Evolutionary conservation across 1,140 invertebrate species (phyloP), one percentile per base, ranked within the genome.

Genomic region (Drosophila littoralis): DNA sequence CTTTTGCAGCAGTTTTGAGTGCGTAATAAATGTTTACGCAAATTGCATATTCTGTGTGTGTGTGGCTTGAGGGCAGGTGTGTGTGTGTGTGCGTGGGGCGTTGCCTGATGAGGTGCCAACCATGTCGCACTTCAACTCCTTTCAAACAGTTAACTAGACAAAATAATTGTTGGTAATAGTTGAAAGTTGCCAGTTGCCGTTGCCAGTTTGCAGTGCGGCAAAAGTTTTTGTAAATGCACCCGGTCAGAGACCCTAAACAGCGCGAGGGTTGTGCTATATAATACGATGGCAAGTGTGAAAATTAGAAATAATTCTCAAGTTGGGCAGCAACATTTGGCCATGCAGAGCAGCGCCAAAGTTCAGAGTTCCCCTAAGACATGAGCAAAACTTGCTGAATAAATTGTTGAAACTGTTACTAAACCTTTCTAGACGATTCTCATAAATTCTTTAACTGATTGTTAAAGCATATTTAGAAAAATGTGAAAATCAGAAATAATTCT

Each of bases 1-100:
- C 46, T 82, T 82, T 81, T 68, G 33, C 43, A 51, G 12, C 35
- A 40, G 45, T 67, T 66, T 78, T 43, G 68, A 84, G 81, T 83
- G 76, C 72, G 81, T 83, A 84, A 83, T 83, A 83, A 83, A 83
- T 83, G 81, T 83, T 83, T 77, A 83, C 76, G 76, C 63, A 83
- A 83, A 84, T 83, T 83, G 76, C 76, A 66, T 75, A 71, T 65
- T 52, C 28, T 54, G 45, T 54, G 22, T 28, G 12, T 22, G 15
- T 6, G n/a, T 58, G 33, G 51, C 36, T 50, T 55, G 51, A 38
- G 48, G 7, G 43, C 40, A 51, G 13, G 63, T 65, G 50, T 33
- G 35, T 76, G 52, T 17, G 51, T 15, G 46, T 15, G 50, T 54
- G 55, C 4, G n/a, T 38, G 43, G 45, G 43, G 33, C 10, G 36